Evolutionary conservation across 2,797 vertebrate genomes (phyloP), one percentile per base, ranked within the genome.

Genomic region (Pipistrellus nathusii): DNA sequence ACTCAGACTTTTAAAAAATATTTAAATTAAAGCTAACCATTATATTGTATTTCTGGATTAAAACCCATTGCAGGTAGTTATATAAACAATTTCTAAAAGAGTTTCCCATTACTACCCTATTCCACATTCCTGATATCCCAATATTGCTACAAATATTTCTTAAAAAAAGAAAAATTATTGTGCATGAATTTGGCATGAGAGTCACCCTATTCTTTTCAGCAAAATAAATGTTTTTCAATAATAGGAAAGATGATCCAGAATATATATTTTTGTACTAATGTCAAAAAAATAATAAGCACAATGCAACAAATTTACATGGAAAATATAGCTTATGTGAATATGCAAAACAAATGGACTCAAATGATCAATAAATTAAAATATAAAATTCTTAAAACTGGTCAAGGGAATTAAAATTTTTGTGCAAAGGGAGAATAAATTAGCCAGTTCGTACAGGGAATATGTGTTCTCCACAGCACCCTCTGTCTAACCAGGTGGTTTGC

Each of bases 331-430:
- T 81, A 69, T 66, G 14, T 20, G 11, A 91, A 59, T 5, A 68
- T 59, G 13, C 1, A 32, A 85, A 89, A 82, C 71, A 32, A n/a
- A 57, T 92, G 78, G 59, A 77, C 9, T 66, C 57, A 95, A 80
- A 81, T 83, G 15, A 38, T 32, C 17, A 85, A 68, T 53, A 78
- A 90, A 21, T 13, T 35, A 30, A 80, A 77, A 14, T 12, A 81
- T 30, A 8, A 59, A 18, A 15, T 46, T 68, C 3, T 30, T 44
- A 25, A 10, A 48, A 66, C 46, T 91, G 38, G 18, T 20, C 15
- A 53, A 86, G 5, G 46, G 46, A n/a, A 73, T 32, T 80, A 6
- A 80, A 68, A 51, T 12, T 21, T 48, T 51, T 55, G 41, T 32
- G 2, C 18, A 75, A 51, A 62, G 57, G 32, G 46, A 89, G 4